Evolutionary conservation across 2,888 invertebrate species (phyloP).

Genomic region (Polydrusus pterygomalis): DNA sequence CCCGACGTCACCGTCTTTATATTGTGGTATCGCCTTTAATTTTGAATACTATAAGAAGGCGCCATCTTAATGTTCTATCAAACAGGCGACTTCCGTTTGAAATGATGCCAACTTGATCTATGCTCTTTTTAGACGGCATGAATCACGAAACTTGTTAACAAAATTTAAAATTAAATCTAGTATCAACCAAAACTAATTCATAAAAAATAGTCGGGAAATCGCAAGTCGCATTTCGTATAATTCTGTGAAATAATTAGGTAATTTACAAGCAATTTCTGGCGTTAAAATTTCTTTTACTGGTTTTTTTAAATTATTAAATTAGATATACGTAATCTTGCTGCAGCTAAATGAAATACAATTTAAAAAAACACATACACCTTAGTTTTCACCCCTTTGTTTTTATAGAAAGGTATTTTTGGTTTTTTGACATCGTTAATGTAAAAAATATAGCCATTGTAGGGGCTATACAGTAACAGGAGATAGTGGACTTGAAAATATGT

Average conservation of each 20-base stretch:
- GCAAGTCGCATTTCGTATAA: neutral
- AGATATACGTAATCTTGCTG: too few species aligned
- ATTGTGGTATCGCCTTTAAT: too few species aligned
- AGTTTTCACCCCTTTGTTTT: too few species aligned
- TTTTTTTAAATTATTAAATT: too few species aligned
- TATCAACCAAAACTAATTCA: slow-evolving; percentile 19
- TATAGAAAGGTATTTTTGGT: too few species aligned
- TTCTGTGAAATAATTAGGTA: slow-evolving; percentile 7
- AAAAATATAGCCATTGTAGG: too few species aligned
- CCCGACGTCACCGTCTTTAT: too few species aligned
- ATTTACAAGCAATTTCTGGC: neutral
- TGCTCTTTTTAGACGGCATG: neutral
- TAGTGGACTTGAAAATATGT: too few species aligned
- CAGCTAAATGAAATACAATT: too few species aligned
- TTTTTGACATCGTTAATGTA: too few species aligned
- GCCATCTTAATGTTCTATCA: neutral
- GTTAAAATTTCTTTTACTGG: neutral
- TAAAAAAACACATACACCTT: too few species aligned
- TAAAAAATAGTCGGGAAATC: slow-evolving; percentile 1
- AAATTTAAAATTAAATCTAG: slow-evolving; percentile 8
- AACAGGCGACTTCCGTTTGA: slow-evolving; percentile 9
- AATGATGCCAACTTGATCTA: slow-evolving; percentile 14
- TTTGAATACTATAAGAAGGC: neutral
- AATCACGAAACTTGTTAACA: slow-evolving; percentile 11
- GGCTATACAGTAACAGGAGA: too few species aligned